A percentile compares a stretch with the other conserved stretches of the same genome.
Conservation (phyloP, 2,888 invertebrate genomes). For the Cephus pulcher region DNA sequence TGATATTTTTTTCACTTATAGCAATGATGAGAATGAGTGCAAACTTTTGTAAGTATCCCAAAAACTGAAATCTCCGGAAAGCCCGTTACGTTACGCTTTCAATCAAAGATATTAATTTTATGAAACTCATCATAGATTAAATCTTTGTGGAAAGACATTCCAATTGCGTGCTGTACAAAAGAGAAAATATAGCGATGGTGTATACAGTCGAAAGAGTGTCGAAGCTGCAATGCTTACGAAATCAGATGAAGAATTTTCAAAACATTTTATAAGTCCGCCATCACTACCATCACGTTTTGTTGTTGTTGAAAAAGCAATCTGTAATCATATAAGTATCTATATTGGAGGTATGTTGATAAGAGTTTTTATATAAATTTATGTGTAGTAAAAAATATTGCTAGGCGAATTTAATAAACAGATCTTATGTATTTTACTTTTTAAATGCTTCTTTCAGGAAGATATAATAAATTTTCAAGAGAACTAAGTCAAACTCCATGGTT, state of each 20-base stretch:
- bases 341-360: slow-evolving; percentile 69
- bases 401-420: slow-evolving; percentile 11
- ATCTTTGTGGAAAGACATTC: slow-evolving; percentile 67
- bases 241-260: slow-evolving; percentile 67
- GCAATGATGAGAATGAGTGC: slow-evolving; percentile 72
- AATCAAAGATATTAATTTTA: not conserved
- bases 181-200: slow-evolving; percentile 66
- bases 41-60: slow-evolving; percentile 66
- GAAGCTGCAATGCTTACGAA: slow-evolving; percentile 70
- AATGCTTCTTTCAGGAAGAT: slow-evolving; percentile 71
- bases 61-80: slow-evolving; percentile 12
- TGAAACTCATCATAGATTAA: slow-evolving; percentile 56
- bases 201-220: slow-evolving; percentile 76
- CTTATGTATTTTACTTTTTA: slow-evolving; percentile 28
- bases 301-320: slow-evolving; percentile 68
- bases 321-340: slow-evolving; percentile 73
- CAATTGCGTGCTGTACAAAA: slow-evolving; percentile 61
- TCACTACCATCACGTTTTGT: slow-evolving; percentile 64
- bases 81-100: not conserved
- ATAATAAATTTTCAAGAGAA: slow-evolving; percentile 84
- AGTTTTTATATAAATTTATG: slow-evolving; percentile 49
- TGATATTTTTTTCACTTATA: slow-evolving; percentile 68
- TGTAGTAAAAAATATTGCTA: not conserved
- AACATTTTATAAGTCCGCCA: slow-evolving; percentile 70
- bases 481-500: slow-evolving; percentile 97